A percentile compares a stretch with the other conserved stretches of the same genome.
Evolutionary conservation across 92 coral and sea anemone genomes (phyloP).

Genomic region (Phenganax subtilis): DNA sequence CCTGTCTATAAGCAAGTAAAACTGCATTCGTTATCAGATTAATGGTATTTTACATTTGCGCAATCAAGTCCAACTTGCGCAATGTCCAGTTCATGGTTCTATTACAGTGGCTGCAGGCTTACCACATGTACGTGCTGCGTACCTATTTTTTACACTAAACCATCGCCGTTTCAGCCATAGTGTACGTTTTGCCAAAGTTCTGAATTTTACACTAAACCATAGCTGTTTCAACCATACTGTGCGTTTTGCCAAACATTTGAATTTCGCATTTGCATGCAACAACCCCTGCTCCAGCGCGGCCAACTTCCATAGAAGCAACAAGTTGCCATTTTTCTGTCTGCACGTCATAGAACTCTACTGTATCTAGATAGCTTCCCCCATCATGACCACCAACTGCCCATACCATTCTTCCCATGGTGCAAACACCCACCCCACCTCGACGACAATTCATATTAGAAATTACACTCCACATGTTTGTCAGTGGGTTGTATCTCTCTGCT

Average conservation of each 20-base stretch:
- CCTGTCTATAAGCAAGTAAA: no score
- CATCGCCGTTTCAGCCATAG: conserved; percentile 39
- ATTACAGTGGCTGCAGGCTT: no score
- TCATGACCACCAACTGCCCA: conserved; percentile 99
- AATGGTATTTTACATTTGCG: no score
- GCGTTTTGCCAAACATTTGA: conserved; percentile 52
- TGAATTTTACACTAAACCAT: conserved; percentile 23
- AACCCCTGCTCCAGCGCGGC: conserved; percentile 94
- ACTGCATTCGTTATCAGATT: no score
- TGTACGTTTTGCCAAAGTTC: not conserved
- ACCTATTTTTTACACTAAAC: conserved; percentile 5
- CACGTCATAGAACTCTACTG: conserved; percentile 80
- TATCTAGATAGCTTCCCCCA: conserved; percentile 75
- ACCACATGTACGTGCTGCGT: no score
- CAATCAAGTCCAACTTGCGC: no score
- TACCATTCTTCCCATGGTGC: conserved; percentile 79
- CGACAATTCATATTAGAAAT: conserved; percentile 83
- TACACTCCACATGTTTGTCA: conserved; percentile 69
- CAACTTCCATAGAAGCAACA: conserved; percentile 77
- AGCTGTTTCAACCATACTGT: conserved; percentile 36
- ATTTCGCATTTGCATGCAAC: conserved; percentile 78
- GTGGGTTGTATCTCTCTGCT: conserved; percentile 74
- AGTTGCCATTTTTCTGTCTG: conserved; percentile 70
- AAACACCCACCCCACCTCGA: conserved; percentile 96
- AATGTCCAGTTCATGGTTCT: no score